Conservation (phyloP, 2,797 vertebrate genomes). For the Poeciliopsis turneri region DNA sequence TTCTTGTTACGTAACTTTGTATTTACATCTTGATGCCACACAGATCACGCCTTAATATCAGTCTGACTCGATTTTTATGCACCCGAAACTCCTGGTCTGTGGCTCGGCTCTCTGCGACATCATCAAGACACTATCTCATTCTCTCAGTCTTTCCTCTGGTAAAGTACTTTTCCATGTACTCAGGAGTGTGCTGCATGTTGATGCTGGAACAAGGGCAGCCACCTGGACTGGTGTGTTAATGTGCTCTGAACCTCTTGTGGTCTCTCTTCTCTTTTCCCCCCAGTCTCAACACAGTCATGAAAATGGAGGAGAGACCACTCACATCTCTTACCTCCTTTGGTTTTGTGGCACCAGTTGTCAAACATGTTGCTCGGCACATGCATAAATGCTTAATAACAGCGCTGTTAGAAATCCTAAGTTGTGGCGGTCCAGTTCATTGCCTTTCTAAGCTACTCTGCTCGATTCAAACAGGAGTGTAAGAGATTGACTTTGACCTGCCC, state of each 20-base stretch:
- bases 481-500: neutral
- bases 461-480: no score
- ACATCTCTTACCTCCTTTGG: slow-evolving; percentile 20
- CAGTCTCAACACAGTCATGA: slow-evolving; percentile 12
- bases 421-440: neutral
- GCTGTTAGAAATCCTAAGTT: neutral
- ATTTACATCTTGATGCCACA: slow-evolving; percentile 31
- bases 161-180: slow-evolving; percentile 55
- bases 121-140: slow-evolving; percentile 37
- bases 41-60: slow-evolving; percentile 32
- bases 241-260: slow-evolving; percentile 21
- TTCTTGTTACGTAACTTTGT: slow-evolving; percentile 46
- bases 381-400: neutral
- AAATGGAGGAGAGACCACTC: slow-evolving; percentile 11
- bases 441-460: no score
- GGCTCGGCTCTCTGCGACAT: slow-evolving; percentile 15
- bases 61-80: slow-evolving; percentile 24
- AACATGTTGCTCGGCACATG: slow-evolving; percentile 5
- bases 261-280: neutral
- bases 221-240: slow-evolving; percentile 42
- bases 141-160: slow-evolving; percentile 25
- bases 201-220: slow-evolving; percentile 28
- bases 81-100: slow-evolving; percentile 19
- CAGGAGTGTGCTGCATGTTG: slow-evolving; percentile 25
- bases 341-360: slow-evolving; percentile 18